Evolutionary conservation across 2,797 vertebrate species (phyloP).

Genomic region (Crenuchus spilurus): DNA sequence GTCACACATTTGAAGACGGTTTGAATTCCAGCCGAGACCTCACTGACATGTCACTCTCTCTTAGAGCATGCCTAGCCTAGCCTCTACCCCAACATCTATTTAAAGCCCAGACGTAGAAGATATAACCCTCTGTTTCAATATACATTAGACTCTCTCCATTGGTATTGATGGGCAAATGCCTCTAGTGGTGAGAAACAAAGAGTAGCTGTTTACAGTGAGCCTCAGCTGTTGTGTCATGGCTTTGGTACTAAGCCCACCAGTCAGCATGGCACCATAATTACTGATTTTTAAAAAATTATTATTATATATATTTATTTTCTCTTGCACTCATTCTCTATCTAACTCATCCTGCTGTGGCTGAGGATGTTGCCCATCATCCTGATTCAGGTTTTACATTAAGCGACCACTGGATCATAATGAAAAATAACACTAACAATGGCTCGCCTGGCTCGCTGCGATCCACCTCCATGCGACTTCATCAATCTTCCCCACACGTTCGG

Average conservation of each 20-base stretch:
- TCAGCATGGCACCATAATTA: conserved; percentile 29
- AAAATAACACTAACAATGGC: conserved; percentile 56
- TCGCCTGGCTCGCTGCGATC: conserved; percentile 50
- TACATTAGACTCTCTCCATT: conserved; percentile 37
- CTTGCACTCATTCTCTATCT: not conserved
- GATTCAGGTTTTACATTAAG: conserved; percentile 49
- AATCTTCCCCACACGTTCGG: conserved; percentile 63
- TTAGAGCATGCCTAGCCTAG: not conserved
- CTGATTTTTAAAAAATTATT: conserved; percentile 22
- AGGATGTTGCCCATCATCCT: conserved; percentile 45
- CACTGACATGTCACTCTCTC: conserved; percentile 17
- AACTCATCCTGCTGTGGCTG: conserved; percentile 26
- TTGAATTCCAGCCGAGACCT: conserved; percentile 32
- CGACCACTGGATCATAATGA: conserved; percentile 39
- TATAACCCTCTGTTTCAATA: conserved; percentile 13
- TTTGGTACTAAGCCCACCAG: conserved; percentile 9
- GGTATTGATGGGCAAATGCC: conserved; percentile 33
- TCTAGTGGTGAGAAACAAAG: conserved; percentile 37
- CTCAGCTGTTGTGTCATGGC: conserved; percentile 37
- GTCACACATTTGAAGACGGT: conserved; percentile 18
- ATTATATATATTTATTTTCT: not conserved
- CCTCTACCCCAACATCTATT: conserved; percentile 30
- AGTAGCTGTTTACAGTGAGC: conserved; percentile 36
- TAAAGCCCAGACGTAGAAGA: conserved; percentile 11
- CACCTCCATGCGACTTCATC: conserved; percentile 59